Percentiles rank a stretch among this genome's conserved stretches.
These are phyloP conservation scores for Megastigmus dorsalis DNA, from an alignment of 2,888 invertebrate genomes.

Conservation along the genomic window DNA sequence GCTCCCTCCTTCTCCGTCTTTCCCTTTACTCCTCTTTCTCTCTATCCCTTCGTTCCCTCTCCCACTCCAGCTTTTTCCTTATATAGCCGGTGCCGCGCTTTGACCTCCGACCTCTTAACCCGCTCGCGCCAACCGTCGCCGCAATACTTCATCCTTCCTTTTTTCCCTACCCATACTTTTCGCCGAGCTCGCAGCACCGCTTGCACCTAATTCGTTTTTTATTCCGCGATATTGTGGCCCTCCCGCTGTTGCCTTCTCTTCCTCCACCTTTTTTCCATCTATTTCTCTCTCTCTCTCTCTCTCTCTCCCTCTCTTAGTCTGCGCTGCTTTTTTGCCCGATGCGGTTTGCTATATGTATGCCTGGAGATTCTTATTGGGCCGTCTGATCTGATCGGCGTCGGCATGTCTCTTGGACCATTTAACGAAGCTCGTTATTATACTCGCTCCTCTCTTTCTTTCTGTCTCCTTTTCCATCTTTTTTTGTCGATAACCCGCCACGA, in stretches of 20 bases:
- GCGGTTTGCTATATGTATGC: neutral
- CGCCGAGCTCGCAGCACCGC: slow-evolving; percentile 16
- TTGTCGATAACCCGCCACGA: no score
- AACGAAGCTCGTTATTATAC: neutral
- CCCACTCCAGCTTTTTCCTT: neutral
- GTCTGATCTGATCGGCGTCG: neutral
- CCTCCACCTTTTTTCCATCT: neutral
- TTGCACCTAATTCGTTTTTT: slow-evolving; percentile 52
- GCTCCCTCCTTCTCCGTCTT: slow-evolving; percentile 30
- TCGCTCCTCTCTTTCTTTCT: neutral
- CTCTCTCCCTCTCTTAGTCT: neutral
- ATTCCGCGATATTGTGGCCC: slow-evolving; percentile 26
- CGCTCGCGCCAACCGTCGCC: slow-evolving; percentile 41
- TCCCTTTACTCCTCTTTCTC: neutral
- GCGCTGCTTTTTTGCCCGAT: no score
- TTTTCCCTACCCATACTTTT: neutral
- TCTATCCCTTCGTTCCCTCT: neutral
- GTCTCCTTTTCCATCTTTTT: neutral
- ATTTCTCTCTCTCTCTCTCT: neutral
- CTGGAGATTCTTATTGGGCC: neutral
- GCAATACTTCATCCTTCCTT: slow-evolving; percentile 37
- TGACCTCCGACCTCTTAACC: slow-evolving; percentile 39
- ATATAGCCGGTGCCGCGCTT: slow-evolving; percentile 27
- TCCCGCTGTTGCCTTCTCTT: no score
- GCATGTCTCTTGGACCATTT: neutral